These are phyloP conservation scores for Entomobrya proxima DNA, from an alignment of 2,888 invertebrate genomes.

Conservation along the genomic window DNA sequence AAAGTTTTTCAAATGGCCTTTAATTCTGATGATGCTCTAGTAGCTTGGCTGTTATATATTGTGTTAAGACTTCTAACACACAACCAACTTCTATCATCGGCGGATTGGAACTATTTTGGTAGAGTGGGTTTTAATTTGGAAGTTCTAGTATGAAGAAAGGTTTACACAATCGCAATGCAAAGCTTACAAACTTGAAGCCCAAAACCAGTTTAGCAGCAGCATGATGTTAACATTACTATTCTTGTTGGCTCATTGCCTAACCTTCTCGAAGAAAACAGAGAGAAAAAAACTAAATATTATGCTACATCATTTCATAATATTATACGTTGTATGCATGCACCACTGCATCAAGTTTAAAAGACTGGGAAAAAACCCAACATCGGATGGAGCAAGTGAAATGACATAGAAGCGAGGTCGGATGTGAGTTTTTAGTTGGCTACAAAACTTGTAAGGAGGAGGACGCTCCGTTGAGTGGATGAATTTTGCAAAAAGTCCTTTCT, in stretches of 20 bases:
- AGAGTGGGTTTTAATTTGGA: background rate
- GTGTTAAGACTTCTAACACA: background rate
- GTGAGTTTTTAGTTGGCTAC: background rate
- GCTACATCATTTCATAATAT: background rate
- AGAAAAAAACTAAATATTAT: background rate
- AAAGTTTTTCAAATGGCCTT: constrained; percentile 31
- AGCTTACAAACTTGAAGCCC: background rate
- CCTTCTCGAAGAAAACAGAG: constrained; percentile 19
- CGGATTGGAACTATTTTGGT: constrained; percentile 1
- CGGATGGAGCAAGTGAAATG: background rate
- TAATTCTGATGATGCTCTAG: background rate
- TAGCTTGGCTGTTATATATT: background rate
- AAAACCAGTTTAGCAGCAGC: background rate
- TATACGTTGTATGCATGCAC: background rate
- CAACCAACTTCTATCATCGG: background rate
- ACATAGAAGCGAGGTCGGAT: background rate
- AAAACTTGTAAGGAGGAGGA: background rate
- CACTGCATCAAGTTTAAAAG: constrained; percentile 3
- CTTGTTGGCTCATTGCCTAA: constrained; percentile 38
- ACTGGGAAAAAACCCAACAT: background rate
- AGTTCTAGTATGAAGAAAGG: background rate
- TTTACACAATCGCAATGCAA: background rate
- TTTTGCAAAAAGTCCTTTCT: background rate
- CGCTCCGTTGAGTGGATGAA: background rate
- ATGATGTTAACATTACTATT: background rate